These are phyloP conservation scores for Taxidea taxus DNA, from an alignment of 2,113 vertebrate genomes.

Conservation along the genomic window DNA sequence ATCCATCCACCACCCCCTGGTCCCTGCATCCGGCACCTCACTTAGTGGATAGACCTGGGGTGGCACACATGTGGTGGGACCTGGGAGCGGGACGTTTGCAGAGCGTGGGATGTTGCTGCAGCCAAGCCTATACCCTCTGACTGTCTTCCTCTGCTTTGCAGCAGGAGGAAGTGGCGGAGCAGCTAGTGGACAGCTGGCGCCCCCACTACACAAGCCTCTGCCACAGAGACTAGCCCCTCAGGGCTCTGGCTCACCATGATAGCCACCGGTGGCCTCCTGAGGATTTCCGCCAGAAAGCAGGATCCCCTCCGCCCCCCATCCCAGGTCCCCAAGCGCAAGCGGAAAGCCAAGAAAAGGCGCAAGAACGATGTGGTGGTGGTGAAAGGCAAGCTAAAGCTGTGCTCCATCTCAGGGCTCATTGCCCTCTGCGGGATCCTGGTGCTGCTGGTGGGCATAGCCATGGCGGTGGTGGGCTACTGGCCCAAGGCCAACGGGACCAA, in stretches of 20 bases:
- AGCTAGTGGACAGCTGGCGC: conserved; percentile 56
- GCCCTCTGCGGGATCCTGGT: conserved; percentile 92
- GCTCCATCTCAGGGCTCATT: conserved; percentile 91
- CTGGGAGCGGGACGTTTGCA: background rate
- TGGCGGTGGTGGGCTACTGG: conserved; percentile 97
- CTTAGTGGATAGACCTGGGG: background rate
- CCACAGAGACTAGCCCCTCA: background rate
- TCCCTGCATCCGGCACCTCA: background rate
- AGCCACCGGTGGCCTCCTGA: conserved; percentile 95
- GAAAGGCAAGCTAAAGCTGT: conserved; percentile 94
- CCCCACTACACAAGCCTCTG: background rate
- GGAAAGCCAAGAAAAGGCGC: conserved; percentile 92
- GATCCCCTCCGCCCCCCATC: conserved; percentile 90
- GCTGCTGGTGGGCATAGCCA: conserved; percentile 90
- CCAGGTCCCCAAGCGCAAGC: conserved; percentile 88
- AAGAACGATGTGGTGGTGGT: conserved; percentile 96
- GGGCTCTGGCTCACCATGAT: conserved; percentile 88
- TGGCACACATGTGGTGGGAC: background rate
- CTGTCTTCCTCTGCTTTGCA: conserved; percentile 67
- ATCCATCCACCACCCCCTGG: background rate
- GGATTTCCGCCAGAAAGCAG: conserved; percentile 94
- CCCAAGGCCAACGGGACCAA: conserved; percentile 83
- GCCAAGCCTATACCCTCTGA: conserved; percentile 46
- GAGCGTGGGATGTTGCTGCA: background rate
- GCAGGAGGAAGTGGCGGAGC: conserved; percentile 77